Evolutionary conservation across 2,797 vertebrate species (phyloP).

Genomic region (Peromyscus eremicus): DNA sequence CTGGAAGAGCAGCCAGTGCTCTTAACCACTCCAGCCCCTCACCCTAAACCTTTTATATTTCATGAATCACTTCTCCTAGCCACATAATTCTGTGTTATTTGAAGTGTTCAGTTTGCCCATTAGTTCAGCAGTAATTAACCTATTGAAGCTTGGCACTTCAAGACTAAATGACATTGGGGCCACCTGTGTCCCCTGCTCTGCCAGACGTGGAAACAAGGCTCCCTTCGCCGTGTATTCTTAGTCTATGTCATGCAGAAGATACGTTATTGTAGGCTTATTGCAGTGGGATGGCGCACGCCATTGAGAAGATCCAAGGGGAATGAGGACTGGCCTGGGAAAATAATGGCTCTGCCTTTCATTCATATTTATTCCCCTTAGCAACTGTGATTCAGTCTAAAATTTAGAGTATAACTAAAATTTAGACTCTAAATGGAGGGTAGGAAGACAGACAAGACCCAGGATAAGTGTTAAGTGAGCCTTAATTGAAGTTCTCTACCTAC

Average conservation of each 20-base stretch:
- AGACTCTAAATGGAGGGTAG: background rate
- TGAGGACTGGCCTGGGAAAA: background rate
- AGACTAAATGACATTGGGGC: slow-evolving; percentile 88
- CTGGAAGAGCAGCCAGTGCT: background rate
- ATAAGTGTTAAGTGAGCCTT: background rate
- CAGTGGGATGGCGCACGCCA: background rate
- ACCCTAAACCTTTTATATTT: slow-evolving; percentile 72
- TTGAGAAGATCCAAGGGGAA: background rate
- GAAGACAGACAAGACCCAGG: background rate
- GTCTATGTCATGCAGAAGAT: background rate
- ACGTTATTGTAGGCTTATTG: background rate
- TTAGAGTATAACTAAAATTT: background rate
- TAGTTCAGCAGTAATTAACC: slow-evolving; percentile 87
- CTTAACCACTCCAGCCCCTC: background rate
- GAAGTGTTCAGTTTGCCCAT: slow-evolving; percentile 82
- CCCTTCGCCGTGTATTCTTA: background rate
- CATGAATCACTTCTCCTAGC: slow-evolving; percentile 79
- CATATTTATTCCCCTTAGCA: background rate
- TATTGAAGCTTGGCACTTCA: slow-evolving; percentile 86
- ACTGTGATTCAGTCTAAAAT: accelerated
- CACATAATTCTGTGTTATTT: slow-evolving; percentile 81
- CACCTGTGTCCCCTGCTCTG: background rate
- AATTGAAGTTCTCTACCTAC: background rate
- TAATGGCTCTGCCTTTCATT: background rate
- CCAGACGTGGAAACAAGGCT: background rate